These are phyloP conservation scores for Aplysia californica DNA, from an alignment of 1,140 invertebrate genomes.

Conservation along the genomic window DNA sequence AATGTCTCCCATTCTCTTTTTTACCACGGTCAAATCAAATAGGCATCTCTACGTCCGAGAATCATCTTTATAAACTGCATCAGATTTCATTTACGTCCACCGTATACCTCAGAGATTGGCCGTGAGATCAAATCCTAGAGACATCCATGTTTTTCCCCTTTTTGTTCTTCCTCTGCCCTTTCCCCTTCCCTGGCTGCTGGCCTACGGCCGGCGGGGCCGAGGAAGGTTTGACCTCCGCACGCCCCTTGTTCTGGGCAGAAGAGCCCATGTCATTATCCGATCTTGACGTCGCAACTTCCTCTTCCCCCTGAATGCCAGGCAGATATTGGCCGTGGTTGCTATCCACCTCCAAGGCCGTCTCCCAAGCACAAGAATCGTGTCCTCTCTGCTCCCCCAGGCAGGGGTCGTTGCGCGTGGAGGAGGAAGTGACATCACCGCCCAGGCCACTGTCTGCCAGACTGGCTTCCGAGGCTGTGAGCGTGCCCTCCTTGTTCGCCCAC, in stretches of 20 bases:
- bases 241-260: not conserved
- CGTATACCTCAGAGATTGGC: not conserved
- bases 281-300: not conserved
- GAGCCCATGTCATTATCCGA: not conserved
- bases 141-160: constrained; percentile 15
- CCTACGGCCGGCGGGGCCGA: not conserved
- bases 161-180: constrained; percentile 4
- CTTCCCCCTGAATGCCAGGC: not conserved
- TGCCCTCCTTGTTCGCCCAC: not conserved
- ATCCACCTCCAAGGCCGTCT: not conserved
- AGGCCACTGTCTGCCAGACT: constrained; percentile 4
- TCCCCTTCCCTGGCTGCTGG: not conserved
- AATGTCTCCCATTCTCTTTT: not conserved
- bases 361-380: not conserved
- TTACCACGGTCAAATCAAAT: not conserved
- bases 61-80: too few relatives aligned
- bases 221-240: not conserved
- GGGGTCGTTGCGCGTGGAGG: not conserved
- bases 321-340: not conserved
- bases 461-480: not conserved
- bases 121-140: not conserved
- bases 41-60: too few relatives aligned
- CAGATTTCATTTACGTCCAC: too few relatives aligned
- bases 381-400: not conserved
- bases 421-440: not conserved